Evolutionary conservation across 2,888 invertebrate genomes (phyloP), one percentile per base, ranked within the genome.

Genomic region (Trachelus stipa): DNA sequence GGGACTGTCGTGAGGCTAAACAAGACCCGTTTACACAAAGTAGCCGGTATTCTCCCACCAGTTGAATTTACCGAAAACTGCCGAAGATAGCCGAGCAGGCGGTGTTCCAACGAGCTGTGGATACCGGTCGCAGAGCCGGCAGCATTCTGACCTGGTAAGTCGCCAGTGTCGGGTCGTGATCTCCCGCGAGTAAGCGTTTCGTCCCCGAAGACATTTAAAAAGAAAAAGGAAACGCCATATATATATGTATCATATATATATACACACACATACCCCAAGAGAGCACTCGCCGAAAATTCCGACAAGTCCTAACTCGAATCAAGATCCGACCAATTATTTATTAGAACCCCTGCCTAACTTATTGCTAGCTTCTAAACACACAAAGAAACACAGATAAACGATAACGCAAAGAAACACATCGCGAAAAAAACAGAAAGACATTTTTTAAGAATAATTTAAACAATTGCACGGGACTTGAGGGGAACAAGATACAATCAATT

Each of bases 81-180:
- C 6, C 40, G 40, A 40, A 40, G 40, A 40, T 6, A 40, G 40
- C 40, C 40, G 40, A 40, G 40, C 40, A 40, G 40, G 40, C 40
- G 40, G 40, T 40, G 15, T 81, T 76, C 76, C 79, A 80, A 77
- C 81, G 77, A 81, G 75, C 79, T n/a, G 76, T 75, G 11, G 74
- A 71, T 68, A n/a, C 34, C 73, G 78, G 71, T 77, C 78, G 78
- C 77, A 81, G 77, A 80, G 73, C 80, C 80, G 80, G 79, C 86
- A 84, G 87, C 89, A 91, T 90, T 91, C 90, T 89, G 90, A 90
- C 90, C 90, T 90, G 90, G 90, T 89, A 89, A 89, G 90, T 88
- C 87, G 86, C 88, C 90, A 89, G 90, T 87, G 90, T 90, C 90
- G 88, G 90, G 84, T 90, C 88, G 90, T 87, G 81, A 80, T 73